Evolutionary conservation across 2,113 vertebrate species (phyloP).

Genomic region (Lepisosteus osseus): DNA sequence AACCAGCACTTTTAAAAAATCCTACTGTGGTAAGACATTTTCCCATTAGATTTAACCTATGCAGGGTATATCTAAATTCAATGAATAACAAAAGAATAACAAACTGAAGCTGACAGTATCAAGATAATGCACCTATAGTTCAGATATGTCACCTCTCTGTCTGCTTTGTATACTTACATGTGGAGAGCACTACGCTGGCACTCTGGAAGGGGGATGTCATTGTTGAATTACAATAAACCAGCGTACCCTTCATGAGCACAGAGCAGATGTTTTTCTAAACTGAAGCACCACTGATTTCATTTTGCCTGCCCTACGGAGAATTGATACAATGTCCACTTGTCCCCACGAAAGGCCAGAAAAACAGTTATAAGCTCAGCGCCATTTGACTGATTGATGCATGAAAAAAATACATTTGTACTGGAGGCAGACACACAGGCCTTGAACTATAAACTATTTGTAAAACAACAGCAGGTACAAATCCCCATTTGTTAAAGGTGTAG

Average conservation of each 20-base stretch:
- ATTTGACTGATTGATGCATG: no score
- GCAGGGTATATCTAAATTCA: conserved; percentile 4
- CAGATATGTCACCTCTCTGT: background rate
- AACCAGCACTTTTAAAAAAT: conserved; percentile 9
- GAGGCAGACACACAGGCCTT: no score
- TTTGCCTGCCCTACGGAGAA: no score
- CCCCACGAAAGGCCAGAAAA: no score
- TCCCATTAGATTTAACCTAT: conserved; percentile 28
- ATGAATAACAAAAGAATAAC: background rate
- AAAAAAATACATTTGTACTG: no score
- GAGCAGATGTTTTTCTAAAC: background rate
- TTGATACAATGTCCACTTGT: no score
- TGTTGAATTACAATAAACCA: background rate
- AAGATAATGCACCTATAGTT: background rate
- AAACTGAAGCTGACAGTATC: background rate
- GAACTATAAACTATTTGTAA: no score
- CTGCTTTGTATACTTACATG: background rate
- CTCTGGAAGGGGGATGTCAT: background rate
- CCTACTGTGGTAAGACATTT: conserved; percentile 23
- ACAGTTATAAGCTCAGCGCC: no score
- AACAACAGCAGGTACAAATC: no score
- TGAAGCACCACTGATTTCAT: no score
- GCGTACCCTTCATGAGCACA: background rate
- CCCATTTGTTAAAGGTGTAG: no score
- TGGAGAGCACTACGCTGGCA: background rate